Conservation (phyloP, 1,140 invertebrate species). For the Drosophila tani region DNA sequence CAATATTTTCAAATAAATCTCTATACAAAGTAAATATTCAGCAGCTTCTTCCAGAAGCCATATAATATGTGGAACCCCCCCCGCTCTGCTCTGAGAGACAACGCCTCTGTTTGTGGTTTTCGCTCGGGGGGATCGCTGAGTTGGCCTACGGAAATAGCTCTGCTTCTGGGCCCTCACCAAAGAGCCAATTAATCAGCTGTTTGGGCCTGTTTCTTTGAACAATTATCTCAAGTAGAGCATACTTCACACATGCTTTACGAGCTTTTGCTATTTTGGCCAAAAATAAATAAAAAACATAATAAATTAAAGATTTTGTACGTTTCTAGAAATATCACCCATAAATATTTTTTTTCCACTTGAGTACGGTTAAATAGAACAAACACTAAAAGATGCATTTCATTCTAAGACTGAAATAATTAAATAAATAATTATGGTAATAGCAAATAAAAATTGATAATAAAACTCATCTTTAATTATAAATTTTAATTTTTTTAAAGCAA, state of each 20-base stretch:
- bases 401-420: too few species aligned
- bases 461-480: too few species aligned
- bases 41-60: neutral
- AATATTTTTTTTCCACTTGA: neutral
- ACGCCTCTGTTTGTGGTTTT: conserved; percentile 19
- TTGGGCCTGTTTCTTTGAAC: conserved; percentile 1
- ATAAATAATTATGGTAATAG: too few species aligned
- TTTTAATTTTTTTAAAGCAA: too few species aligned
- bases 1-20: neutral
- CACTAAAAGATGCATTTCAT: too few species aligned
- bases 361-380: too few species aligned
- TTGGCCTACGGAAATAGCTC: conserved; percentile 49
- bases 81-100: too few species aligned
- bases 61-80: neutral
- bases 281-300: neutral
- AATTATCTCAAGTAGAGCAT: conserved; percentile 29
- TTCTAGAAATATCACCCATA: neutral
- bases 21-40: neutral
- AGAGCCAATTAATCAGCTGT: conserved; percentile 50
- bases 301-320: neutral
- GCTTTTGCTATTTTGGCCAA: neutral
- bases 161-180: neutral
- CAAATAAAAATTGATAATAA: too few species aligned
- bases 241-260: neutral
- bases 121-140: conserved; percentile 12